These are phyloP conservation scores for Drosophila kurseongensis DNA, from an alignment of 1,140 invertebrate genomes.

Conservation along the genomic window DNA sequence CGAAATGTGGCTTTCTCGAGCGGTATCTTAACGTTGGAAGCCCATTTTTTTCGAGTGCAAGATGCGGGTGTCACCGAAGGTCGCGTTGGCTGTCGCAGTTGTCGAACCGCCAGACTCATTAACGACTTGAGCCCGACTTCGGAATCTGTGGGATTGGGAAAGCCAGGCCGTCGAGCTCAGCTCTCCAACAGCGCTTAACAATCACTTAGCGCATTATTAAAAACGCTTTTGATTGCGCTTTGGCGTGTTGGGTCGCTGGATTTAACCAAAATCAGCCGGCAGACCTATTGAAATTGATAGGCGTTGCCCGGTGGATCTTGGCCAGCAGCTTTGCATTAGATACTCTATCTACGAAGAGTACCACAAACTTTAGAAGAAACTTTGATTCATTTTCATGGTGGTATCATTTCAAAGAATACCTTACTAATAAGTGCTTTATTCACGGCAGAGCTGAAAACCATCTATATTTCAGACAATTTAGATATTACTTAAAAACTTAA, in stretches of 20 bases:
- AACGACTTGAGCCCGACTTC: conserved; percentile 42
- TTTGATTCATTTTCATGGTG: no score
- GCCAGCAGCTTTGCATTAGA: conserved; percentile 2
- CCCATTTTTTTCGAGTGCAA: conserved; percentile 7
- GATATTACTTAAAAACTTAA: no score
- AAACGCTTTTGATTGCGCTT: conserved; percentile 81
- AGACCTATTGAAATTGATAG: conserved; percentile 65
- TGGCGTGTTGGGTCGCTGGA: conserved; percentile 54
- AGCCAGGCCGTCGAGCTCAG: conserved; percentile 28
- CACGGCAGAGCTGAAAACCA: no score
- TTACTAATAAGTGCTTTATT: no score
- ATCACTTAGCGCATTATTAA: conserved; percentile 83
- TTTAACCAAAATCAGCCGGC: not conserved
- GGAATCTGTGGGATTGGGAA: conserved; percentile 32
- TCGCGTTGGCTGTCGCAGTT: conserved; percentile 54
- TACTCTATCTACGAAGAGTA: conserved; percentile 8
- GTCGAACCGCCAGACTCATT: conserved; percentile 41
- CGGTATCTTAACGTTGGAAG: not conserved
- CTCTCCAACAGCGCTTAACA: conserved; percentile 57
- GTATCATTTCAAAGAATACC: no score
- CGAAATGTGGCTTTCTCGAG: no score
- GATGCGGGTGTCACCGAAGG: conserved; percentile 61
- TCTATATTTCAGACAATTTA: no score
- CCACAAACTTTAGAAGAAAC: not conserved
- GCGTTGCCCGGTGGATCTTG: conserved; percentile 32